Conservation (phyloP, 2,113 vertebrate genomes). For the Macrotus californicus region DNA sequence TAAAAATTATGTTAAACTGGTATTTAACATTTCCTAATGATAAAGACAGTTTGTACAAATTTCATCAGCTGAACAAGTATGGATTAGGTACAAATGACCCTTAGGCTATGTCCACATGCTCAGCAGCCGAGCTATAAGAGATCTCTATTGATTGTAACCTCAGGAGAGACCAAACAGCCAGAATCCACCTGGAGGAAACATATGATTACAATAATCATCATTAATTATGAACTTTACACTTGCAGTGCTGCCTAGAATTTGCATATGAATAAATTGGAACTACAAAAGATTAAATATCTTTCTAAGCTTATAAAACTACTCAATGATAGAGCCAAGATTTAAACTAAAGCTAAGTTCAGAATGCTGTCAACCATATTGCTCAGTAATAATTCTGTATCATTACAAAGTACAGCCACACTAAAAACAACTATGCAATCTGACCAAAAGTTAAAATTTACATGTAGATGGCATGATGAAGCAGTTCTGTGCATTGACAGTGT, state of each 20-base stretch:
- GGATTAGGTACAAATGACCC: neutral
- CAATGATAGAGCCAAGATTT: neutral
- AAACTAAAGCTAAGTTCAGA: neutral
- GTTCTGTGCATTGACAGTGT: neutral
- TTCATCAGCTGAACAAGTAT: neutral
- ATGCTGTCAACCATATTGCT: neutral
- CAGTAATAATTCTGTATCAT: neutral
- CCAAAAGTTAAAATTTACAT: neutral
- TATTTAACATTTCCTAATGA: neutral
- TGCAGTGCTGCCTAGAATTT: neutral
- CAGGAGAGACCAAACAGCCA: neutral
- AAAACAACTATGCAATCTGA: neutral
- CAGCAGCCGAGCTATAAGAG: neutral
- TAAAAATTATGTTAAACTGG: neutral
- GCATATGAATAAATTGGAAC: neutral
- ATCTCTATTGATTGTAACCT: neutral
- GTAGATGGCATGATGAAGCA: neutral
- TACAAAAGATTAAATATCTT: neutral
- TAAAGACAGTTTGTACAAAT: neutral
- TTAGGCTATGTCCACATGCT: neutral
- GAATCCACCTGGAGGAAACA: neutral
- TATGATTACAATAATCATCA: neutral
- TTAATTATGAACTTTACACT: neutral
- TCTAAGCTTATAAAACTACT: neutral
- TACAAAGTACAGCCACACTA: neutral